Base-by-base conservation (phyloP, 1,140 invertebrate genomes). In the Rhynchophorus ferrugineus region DNA sequence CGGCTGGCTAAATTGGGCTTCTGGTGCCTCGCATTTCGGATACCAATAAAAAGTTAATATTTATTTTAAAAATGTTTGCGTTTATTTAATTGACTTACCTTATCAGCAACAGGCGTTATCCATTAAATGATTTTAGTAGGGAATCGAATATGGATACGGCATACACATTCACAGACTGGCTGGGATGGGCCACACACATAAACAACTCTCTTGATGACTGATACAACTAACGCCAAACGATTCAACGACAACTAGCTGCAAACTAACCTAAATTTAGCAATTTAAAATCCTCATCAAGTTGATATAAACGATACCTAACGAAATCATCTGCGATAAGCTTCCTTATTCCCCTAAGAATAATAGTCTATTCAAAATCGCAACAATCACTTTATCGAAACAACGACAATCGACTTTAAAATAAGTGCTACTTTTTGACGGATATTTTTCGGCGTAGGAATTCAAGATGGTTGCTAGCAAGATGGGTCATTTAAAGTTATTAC, bases 131-230 rank as follows among this genome's bases (percentile, higher is more conserved):
- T 51, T 56, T 22, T 44, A 29, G 11, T 43, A 44, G 37, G 53
- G 34, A 53, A 46, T 55, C 54, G 49, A 53, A 62, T 60, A 59
- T 61, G 57, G 60, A 58, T 58, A 61, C 60, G 63, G 63, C 63
- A 64, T 51, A 65, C 63, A 65, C 61, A 65, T 65, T 61, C 64
- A 64, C 64, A 63, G 60, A 29, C 63, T 58, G 61, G 63, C 63
- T 65, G 63, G 63, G 63, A 65, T 65, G 63, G 63, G 63, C 63
- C 63, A 63, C 57, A 49, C 52, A 64, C 61, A 61, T 63, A 63
- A 63, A 65, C 63, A 61, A 62, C 51, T 60, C 24, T 29, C 5
- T 5, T 11, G 24, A 29, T 29, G 24, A 29, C 24, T 29, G 24
- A 29, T 29, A 29, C 24, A 11, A 29, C 24, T 6, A 29, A 29